Conservation (phyloP, 2,113 vertebrate genomes). For the Spea multiplicata region DNA sequence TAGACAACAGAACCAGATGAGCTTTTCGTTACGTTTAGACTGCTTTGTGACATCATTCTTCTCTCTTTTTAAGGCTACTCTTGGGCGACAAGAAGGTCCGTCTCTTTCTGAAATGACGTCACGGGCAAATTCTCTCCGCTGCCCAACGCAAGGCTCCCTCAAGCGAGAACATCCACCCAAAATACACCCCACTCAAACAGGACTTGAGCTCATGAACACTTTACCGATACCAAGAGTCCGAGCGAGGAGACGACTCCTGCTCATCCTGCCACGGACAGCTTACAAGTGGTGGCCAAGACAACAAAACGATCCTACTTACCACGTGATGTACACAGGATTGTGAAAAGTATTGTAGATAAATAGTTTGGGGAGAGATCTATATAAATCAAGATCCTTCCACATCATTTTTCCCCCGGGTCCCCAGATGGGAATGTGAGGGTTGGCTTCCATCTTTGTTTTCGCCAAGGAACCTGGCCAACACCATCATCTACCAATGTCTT, state of each 20-base stretch:
- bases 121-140: not conserved
- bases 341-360: too few species aligned
- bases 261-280: not conserved
- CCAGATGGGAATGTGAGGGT: too few species aligned
- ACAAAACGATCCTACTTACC: not conserved
- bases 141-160: not conserved
- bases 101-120: conserved; percentile 64
- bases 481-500: too few species aligned
- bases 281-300: not conserved
- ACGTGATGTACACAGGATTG: too few species aligned
- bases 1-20: too few species aligned
- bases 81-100: conserved; percentile 73
- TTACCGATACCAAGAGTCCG: not conserved
- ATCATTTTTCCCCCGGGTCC: too few species aligned
- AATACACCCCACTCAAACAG: not conserved
- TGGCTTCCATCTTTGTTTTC: too few species aligned
- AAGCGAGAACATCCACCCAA: not conserved
- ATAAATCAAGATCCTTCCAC: too few species aligned
- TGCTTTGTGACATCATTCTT: not conserved
- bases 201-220: conserved; percentile 5
- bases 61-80: conserved; percentile 61
- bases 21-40: too few species aligned
- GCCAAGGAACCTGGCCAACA: too few species aligned
- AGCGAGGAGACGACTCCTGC: too few species aligned
- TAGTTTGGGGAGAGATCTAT: too few species aligned